Evolutionary conservation across 1,140 invertebrate genomes (phyloP), one percentile per base, ranked within the genome.

Genomic region (Ceratina australensis): DNA sequence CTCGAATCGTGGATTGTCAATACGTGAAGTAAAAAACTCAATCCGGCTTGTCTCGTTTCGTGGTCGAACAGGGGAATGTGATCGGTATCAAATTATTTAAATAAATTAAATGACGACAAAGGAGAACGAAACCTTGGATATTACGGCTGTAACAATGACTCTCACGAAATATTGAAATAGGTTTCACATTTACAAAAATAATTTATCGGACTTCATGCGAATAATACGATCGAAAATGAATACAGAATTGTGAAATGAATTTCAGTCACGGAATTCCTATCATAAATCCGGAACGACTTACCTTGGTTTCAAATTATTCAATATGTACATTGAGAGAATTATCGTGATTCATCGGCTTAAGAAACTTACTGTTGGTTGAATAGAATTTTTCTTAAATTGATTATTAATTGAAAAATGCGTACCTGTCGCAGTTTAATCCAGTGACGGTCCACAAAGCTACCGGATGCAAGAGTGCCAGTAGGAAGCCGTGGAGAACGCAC

Each of bases 361-460:
- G 33, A 42, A 42, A 42, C 33, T 42, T 42, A 18, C 16, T 13
- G 52, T 16, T 18, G 16, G 16, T 54, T 42, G 16, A 54, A 54
- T 54, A 15, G 16, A 54, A 54, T 54, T 18, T 18, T n/a, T 54
- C 0, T 54, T 54, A 54, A 54, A 15, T 49, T 7, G 47, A 49
- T 15, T 16, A 54, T 4, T 54, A 13, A 16, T 18, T 54, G 4
- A 18, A 4, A 67, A 7, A 24, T 1, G 8, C 54, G 80, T 61
- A 90, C 91, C 95, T 93, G 91, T 96, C 96, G 80, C 95, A 96
- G 87, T 96, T 96, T 54, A 97, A 91, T 26, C 96, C 96, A 72
- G 95, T 96, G 3, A 97, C 94, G 1, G 96, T 96, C 96, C 96
- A 97, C 47, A 96, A 92, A 18, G 95, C 94, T 42, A 96, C 92